Conservation (phyloP, 2,797 vertebrate genomes). For the Brachyrhaphis roseni region DNA sequence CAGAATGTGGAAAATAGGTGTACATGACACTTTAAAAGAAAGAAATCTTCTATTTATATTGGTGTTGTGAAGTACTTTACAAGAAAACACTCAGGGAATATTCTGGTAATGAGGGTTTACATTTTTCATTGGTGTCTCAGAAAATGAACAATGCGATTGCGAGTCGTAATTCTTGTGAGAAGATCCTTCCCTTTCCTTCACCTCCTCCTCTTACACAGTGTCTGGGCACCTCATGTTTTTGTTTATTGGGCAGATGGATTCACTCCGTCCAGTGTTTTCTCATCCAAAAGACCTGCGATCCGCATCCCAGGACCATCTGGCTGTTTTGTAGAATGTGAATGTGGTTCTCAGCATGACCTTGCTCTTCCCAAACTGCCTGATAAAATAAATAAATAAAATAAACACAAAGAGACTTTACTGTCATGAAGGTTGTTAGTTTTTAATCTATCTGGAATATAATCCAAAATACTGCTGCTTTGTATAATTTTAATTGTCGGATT, state of each 20-base stretch:
- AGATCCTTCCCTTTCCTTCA: conserved; percentile 3
- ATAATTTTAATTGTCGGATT: background rate
- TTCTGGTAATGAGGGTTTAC: background rate
- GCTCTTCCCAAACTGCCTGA: background rate
- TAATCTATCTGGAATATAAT: background rate
- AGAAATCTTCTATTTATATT: background rate
- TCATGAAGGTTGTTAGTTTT: background rate
- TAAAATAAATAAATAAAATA: conserved; percentile 7
- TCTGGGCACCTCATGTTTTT: conserved; percentile 38
- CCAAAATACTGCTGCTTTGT: background rate
- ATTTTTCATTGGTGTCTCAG: background rate
- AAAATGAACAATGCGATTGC: background rate
- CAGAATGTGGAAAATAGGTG: background rate
- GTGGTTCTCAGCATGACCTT: conserved; percentile 58
- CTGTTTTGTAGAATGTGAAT: conserved; percentile 49
- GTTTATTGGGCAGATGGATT: conserved; percentile 46
- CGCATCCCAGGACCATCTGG: conserved; percentile 63
- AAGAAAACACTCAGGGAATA: background rate
- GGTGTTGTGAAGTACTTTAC: background rate
- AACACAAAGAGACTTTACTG: conserved; percentile 10
- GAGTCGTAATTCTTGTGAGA: background rate
- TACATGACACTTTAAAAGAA: background rate
- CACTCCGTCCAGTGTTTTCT: conserved; percentile 52
- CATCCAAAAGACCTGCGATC: conserved; percentile 41
- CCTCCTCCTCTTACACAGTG: background rate